A percentile compares a stretch with the other conserved stretches of the same genome.
These are phyloP conservation scores for Fregata magnificens DNA, from an alignment of 2,113 vertebrate species.

Conservation along the genomic window DNA sequence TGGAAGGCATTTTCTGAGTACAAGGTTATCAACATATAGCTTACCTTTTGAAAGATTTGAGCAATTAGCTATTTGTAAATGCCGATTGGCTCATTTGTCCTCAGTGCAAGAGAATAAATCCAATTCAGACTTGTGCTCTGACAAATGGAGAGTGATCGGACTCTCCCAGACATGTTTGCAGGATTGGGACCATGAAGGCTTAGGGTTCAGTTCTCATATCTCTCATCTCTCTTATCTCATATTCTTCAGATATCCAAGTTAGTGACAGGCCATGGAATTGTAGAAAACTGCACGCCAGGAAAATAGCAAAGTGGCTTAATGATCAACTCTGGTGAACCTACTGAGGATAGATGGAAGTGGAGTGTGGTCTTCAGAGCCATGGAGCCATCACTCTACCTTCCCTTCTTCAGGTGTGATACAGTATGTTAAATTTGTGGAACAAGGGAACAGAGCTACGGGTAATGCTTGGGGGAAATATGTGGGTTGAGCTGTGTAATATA, in stretches of 20 bases:
- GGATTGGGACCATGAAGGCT: background rate
- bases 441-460: background rate
- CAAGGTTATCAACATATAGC: background rate
- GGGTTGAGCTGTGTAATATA: background rate
- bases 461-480: background rate
- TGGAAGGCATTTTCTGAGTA: background rate
- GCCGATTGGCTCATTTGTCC: background rate
- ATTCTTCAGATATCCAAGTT: background rate
- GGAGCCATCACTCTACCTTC: background rate
- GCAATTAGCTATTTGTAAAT: background rate
- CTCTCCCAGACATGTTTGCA: background rate
- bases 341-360: background rate
- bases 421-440: background rate
- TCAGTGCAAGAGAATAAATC: background rate
- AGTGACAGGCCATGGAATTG: background rate
- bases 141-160: accelerated
- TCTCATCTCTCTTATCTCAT: accelerated
- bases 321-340: background rate
- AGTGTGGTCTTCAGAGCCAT: background rate
- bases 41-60: background rate
- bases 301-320: background rate
- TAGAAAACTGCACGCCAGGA: background rate
- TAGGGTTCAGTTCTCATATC: background rate
- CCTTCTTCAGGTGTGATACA: background rate
- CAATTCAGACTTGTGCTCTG: background rate